A percentile compares a stretch with the other conserved stretches of the same genome.
Conservation (phyloP, 2,888 invertebrate species). For the Hyles lineata region DNA sequence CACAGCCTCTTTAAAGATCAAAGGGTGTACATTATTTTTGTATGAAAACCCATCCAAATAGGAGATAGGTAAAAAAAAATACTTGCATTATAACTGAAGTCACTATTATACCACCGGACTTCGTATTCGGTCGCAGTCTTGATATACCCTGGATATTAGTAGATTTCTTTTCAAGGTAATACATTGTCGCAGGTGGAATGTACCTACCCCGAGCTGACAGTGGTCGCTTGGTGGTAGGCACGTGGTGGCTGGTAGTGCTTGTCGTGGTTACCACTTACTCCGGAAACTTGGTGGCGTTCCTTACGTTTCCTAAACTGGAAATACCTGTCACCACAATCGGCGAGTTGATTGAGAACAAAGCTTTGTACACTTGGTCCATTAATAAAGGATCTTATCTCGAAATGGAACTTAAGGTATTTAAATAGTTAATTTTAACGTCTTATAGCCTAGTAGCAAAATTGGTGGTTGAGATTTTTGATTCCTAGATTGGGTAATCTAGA, state of each 20-base stretch:
- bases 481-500: too few species aligned
- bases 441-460: neutral
- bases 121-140: too few species aligned
- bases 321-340: slow-evolving; percentile 88
- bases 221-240: slow-evolving; percentile 92
- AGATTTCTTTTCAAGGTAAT: too few species aligned
- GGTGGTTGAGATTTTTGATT: neutral
- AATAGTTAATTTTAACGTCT: neutral
- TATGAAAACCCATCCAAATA: too few species aligned
- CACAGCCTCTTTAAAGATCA: too few species aligned
- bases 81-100: too few species aligned
- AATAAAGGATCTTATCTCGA: slow-evolving; percentile 91
- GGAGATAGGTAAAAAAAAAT: too few species aligned
- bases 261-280: slow-evolving; percentile 96
- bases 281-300: slow-evolving; percentile 95
- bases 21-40: too few species aligned
- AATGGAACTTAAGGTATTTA: slow-evolving; percentile 75
- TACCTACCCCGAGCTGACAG: slow-evolving; percentile 94
- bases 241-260: slow-evolving; percentile 96
- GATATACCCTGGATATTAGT: too few species aligned
- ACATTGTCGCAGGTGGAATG: slow-evolving; percentile 88
- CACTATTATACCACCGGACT: too few species aligned
- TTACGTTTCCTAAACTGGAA: slow-evolving; percentile 95
- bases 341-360: slow-evolving; percentile 85
- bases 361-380: slow-evolving; percentile 90